Evolutionary conservation across 1,140 invertebrate genomes (phyloP), one percentile per base, ranked within the genome.

Genomic region (Aradophagus sp.): DNA sequence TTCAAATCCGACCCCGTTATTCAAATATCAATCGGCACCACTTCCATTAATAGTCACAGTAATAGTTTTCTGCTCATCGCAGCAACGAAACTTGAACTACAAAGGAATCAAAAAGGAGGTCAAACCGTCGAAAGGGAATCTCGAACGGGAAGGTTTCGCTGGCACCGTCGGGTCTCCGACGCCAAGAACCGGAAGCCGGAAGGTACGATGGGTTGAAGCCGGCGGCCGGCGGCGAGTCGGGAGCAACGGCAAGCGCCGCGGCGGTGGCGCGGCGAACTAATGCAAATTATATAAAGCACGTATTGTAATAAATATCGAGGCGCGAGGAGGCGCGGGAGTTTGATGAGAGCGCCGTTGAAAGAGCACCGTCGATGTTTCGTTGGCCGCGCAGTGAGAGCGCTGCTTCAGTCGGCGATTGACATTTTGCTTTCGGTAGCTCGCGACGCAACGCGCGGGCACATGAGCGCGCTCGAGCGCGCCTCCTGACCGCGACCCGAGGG

Each of bases 251-350:
- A n/a, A 67, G 56, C 65, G 66, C 66, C 41, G 7, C 14, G 2
- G 19, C 13, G 56, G 62, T 36, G 23, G 10, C 14, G 7, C 17
- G 1, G 1, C 5, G 39, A 50, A 68, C 70, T 58, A 55, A 53
- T 63, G 62, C 53, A 48, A 62, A 61, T 65, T 39, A 42, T 36
- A 45, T 38, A 62, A 53, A 55, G 27, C 62, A 62, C 56, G 67
- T 58, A 59, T 62, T 47, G 48, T 62, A 66, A 52, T 55, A 53
- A 70, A 62, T 52, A 53, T 56, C 61, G 59, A 58, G 11, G 26
- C 42, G 42, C 27, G 44, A 61, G 32, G 41, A 59, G 58, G 19
- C 38, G 10, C 23, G 31, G 16, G 38, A 38, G 52, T 58, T 58
- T 31, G 16, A 55, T 58, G 23, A 67, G 45, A 47, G 50, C 41